A percentile compares a stretch with the other conserved stretches of the same genome.
Evolutionary conservation across 2,797 vertebrate genomes (phyloP).

Genomic region (Phataginus tetradactyla): DNA sequence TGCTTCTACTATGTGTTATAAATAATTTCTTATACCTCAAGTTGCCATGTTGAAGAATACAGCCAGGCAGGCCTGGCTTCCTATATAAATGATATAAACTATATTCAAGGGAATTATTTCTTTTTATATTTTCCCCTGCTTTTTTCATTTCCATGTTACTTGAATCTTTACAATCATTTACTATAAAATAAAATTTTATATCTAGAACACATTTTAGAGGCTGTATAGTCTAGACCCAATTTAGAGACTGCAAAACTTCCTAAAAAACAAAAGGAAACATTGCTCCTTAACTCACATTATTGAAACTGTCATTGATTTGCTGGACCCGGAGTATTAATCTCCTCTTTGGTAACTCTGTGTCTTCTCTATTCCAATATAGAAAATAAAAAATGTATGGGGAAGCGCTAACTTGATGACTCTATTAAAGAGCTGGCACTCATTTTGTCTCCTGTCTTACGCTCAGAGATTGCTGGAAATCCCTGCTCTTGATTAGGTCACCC

Average conservation of each 20-base stretch:
- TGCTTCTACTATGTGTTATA: not conserved
- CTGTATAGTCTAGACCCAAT: not conserved
- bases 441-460: not conserved
- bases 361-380: not conserved
- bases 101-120: not conserved
- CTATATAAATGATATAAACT: not conserved
- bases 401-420: not conserved
- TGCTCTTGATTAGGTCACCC: not conserved
- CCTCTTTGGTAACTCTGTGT: not conserved
- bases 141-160: not conserved
- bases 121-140: not conserved
- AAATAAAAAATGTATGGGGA: not conserved
- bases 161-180: conserved; percentile 27
- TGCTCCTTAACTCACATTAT: not conserved
- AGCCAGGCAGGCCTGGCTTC: not conserved
- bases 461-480: not conserved
- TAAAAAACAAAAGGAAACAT: not conserved
- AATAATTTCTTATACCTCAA: conserved; percentile 18
- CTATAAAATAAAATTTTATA: conserved; percentile 17
- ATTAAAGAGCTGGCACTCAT: not conserved
- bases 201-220: not conserved
- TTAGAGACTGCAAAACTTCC: not conserved
- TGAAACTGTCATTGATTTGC: not conserved
- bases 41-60: not conserved
- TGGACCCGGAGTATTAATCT: not conserved